phyloP scores from a whole-genome alignment of 2,888 invertebrate species.

The Lithophane ornitopus region DNA sequence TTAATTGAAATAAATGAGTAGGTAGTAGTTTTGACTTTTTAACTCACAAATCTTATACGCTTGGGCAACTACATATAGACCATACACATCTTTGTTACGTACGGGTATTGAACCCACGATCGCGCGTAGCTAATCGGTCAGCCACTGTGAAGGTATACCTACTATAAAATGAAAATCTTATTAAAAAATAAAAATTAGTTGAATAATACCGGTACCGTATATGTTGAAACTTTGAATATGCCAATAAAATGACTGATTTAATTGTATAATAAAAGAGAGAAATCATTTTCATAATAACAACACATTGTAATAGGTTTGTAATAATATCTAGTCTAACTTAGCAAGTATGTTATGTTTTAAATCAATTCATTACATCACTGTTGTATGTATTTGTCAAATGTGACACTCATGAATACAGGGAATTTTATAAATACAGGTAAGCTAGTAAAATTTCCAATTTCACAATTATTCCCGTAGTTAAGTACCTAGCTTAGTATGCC shows the following conservation, averaged over 20 bases:
- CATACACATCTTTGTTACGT: slow-evolving; percentile 4
- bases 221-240: background rate
- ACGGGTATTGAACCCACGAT: background rate
- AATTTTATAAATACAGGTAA: slow-evolving; percentile 9
- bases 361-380: background rate
- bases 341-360: background rate
- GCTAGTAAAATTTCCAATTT: background rate
- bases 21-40: background rate
- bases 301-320: background rate
- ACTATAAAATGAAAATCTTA: background rate
- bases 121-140: slow-evolving; percentile 2
- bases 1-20: no score
- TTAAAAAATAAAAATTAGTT: background rate
- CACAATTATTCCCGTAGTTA: background rate
- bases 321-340: slow-evolving; percentile 7
- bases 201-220: background rate
- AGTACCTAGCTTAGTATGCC: no score
- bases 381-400: background rate
- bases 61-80: background rate
- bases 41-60: background rate
- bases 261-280: background rate
- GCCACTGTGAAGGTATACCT: no score
- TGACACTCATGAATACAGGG: background rate
- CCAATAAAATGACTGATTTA: background rate
- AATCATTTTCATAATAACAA: background rate